These are phyloP conservation scores for Lydus trimaculatus DNA, from an alignment of 2,888 invertebrate genomes.

Conservation along the genomic window DNA sequence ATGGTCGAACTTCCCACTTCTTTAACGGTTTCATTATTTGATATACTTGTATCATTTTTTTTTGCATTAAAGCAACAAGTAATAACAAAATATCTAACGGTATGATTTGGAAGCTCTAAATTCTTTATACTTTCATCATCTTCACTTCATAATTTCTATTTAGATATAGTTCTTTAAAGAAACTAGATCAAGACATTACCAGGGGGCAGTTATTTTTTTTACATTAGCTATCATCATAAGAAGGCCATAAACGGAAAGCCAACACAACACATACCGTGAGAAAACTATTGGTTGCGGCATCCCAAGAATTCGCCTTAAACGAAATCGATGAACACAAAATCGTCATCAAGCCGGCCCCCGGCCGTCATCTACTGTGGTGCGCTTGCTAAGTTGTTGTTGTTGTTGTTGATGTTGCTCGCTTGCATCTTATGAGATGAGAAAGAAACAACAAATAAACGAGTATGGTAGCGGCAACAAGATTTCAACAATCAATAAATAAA, in stretches of 20 bases:
- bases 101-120: neutral
- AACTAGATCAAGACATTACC: neutral
- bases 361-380: constrained; percentile 7
- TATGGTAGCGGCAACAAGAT: constrained; percentile 7
- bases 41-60: neutral
- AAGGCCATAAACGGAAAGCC: constrained; percentile 4
- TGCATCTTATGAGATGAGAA: constrained; percentile 9
- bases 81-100: neutral
- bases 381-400: constrained; percentile 4
- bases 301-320: constrained; percentile 33
- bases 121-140: neutral
- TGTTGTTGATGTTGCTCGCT: too few species aligned
- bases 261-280: constrained; percentile 31
- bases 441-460: constrained; percentile 12
- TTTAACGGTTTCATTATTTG: neutral
- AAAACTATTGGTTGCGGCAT: constrained; percentile 32
- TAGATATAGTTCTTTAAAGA: neutral
- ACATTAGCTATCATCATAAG: constrained; percentile 2
- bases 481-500: neutral
- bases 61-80: neutral
- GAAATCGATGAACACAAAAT: constrained; percentile 30
- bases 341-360: constrained; percentile 4
- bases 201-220: neutral
- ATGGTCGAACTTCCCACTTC: neutral
- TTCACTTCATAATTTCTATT: neutral